phyloP scores from a whole-genome alignment of 2,113 vertebrate species.

The Melanocharis versteri region DNA sequence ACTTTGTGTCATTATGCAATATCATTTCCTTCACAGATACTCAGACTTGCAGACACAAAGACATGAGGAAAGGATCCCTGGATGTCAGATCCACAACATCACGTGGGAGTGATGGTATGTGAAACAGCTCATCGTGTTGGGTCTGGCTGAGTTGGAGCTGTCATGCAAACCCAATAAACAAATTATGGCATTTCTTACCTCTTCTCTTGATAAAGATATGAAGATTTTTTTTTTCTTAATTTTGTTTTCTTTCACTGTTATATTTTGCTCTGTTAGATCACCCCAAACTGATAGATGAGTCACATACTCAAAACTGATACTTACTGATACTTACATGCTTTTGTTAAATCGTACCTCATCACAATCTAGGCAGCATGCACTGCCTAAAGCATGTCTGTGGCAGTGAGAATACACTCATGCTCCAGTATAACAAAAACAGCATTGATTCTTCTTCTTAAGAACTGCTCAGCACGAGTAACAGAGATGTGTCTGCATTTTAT shows the following conservation, averaged over 20 bases:
- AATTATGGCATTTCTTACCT: background rate
- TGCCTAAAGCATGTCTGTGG: background rate
- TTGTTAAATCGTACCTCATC: background rate
- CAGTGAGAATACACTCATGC: background rate
- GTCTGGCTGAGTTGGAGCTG: background rate
- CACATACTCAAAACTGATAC: background rate
- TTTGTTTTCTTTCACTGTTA: background rate
- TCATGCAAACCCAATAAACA: background rate
- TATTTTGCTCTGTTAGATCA: background rate
- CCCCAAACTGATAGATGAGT: background rate
- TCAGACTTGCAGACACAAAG: constrained; percentile 88
- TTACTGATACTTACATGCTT: background rate
- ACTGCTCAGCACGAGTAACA: background rate
- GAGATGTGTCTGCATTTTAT: background rate
- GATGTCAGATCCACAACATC: constrained; percentile 87
- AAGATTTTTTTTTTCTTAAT: background rate
- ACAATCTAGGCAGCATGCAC: background rate
- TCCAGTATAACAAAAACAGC: background rate
- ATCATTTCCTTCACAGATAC: constrained; percentile 77
- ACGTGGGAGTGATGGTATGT: constrained; percentile 89
- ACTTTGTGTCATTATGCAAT: background rate
- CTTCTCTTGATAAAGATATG: background rate
- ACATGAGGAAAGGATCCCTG: constrained; percentile 92
- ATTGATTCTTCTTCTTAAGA: background rate
- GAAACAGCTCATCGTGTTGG: background rate